Conservation (phyloP, 37 sponge, comb jelly and placozoan genomes). For the Petrosia ficiformis region DNA sequence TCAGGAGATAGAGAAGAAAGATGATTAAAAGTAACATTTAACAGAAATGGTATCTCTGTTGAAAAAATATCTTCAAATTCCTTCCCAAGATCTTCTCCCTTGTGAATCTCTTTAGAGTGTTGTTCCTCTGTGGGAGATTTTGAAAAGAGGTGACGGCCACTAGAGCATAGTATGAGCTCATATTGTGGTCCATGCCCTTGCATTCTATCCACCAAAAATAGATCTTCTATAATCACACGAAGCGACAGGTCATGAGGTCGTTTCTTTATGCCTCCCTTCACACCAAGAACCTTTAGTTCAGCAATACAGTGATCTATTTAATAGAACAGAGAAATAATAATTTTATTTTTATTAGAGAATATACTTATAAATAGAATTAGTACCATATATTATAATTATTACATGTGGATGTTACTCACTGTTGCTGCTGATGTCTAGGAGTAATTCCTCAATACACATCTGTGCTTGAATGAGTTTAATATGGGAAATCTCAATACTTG, state of each 20-base stretch:
- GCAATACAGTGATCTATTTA: conserved; percentile 36
- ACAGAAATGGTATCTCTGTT: background rate
- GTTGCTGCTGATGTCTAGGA: background rate
- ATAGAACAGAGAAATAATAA: too few relatives aligned
- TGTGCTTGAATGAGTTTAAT: background rate
- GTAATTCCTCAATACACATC: background rate
- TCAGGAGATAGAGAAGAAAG: conserved; percentile 21
- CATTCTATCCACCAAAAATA: conserved; percentile 74
- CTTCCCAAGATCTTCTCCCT: too few relatives aligned
- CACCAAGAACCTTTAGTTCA: conserved; percentile 59
- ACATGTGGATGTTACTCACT: too few relatives aligned
- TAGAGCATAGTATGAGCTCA: conserved; percentile 74
- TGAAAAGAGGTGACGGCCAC: conserved; percentile 10
- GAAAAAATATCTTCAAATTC: background rate
- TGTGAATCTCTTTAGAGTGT: too few relatives aligned
- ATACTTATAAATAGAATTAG: too few relatives aligned
- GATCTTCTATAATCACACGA: conserved; percentile 54
- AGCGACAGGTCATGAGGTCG: conserved; percentile 60
- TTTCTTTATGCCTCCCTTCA: conserved; percentile 38
- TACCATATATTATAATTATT: too few relatives aligned
- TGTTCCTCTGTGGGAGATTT: too few relatives aligned
- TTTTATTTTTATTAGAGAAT: background rate
- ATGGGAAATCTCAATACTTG: background rate
- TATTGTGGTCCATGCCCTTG: conserved; percentile 83
- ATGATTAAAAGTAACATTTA: background rate